Evolutionary conservation across 2,888 invertebrate genomes (phyloP).

Genomic region (Phlogophora meticulosa): DNA sequence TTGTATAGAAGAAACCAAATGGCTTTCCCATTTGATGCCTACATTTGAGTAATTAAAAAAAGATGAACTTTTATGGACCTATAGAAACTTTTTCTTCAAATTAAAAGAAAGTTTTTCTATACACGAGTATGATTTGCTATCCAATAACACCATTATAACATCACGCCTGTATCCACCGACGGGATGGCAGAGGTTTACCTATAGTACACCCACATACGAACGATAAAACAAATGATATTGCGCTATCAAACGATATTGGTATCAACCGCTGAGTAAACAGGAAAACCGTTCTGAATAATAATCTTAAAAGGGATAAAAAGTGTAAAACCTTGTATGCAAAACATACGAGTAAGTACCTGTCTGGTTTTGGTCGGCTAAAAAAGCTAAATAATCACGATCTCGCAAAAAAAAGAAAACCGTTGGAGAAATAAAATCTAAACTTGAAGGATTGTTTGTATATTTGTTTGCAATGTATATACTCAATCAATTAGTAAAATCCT

Average conservation of each 20-base stretch:
- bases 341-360: too few species aligned
- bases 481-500: too few species aligned
- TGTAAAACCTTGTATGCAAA: background rate
- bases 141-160: too few species aligned
- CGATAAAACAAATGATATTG: too few species aligned
- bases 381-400: background rate
- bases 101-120: conserved; percentile 16
- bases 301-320: background rate
- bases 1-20: conserved; percentile 19
- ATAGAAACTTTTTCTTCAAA: conserved; percentile 4
- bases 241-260: too few species aligned
- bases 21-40: conserved; percentile 9
- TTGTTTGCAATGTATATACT: too few species aligned
- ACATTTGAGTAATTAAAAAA: conserved; percentile 29
- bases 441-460: background rate
- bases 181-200: too few species aligned
- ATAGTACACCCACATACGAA: too few species aligned
- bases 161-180: too few species aligned
- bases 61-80: conserved; percentile 22
- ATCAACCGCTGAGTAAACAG: background rate
- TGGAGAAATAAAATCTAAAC: background rate
- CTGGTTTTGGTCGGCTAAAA: background rate
- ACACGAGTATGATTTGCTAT: too few species aligned
- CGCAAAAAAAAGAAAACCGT: background rate
- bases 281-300: background rate